phyloP scores from a whole-genome alignment of 2,888 invertebrate species.

The Timandra comae region DNA sequence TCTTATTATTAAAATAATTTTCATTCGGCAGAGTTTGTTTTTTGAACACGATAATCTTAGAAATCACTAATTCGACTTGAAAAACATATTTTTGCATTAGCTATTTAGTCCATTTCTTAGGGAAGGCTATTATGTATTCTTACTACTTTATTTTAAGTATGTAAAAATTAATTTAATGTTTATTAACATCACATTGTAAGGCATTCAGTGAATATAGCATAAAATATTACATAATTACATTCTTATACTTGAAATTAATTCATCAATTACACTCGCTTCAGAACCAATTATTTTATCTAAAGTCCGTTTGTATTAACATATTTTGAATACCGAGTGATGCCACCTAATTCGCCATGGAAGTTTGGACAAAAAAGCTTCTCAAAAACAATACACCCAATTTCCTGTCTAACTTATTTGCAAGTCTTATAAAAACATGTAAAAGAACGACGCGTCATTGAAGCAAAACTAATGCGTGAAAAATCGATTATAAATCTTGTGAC shows the following conservation, averaged over 20 bases:
- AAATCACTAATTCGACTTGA: too few species aligned
- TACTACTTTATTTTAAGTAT: too few species aligned
- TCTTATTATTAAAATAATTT: too few species aligned
- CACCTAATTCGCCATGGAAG: background rate
- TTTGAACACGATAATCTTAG: too few species aligned
- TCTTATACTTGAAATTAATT: slow-evolving; percentile 2
- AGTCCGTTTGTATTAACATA: too few species aligned
- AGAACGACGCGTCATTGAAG: slow-evolving; percentile 23
- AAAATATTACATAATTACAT: too few species aligned
- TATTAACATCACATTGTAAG: slow-evolving; percentile 3
- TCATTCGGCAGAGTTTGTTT: too few species aligned
- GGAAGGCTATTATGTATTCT: too few species aligned
- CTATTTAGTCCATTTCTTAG: too few species aligned
- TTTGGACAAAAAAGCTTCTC: slow-evolving; percentile 9
- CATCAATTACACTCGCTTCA: too few species aligned
- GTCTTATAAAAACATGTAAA: slow-evolving; percentile 24
- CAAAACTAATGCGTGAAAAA: slow-evolving; percentile 39
- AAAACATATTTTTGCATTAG: too few species aligned
- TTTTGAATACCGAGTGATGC: too few species aligned
- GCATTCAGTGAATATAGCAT: background rate
- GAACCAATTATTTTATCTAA: background rate
- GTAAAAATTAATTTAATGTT: slow-evolving; percentile 4
- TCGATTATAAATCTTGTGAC: slow-evolving; percentile 34
- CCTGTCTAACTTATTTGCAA: slow-evolving; percentile 15
- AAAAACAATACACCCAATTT: slow-evolving; percentile 19